Evolutionary conservation across 2,888 invertebrate genomes (phyloP), one percentile per base, ranked within the genome.

Genomic region (Griposia aprilina): DNA sequence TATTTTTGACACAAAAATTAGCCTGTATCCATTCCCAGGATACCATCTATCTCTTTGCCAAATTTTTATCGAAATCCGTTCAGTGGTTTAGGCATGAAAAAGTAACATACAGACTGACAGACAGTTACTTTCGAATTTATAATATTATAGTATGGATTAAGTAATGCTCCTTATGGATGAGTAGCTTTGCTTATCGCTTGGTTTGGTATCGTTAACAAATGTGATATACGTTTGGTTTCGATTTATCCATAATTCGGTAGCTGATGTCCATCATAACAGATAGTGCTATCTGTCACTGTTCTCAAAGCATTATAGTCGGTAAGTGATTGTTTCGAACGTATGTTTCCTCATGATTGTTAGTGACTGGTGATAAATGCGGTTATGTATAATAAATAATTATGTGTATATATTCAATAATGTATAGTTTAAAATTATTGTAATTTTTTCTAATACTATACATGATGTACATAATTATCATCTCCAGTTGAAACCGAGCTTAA

Each of bases 331-430:
- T 80, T 84, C 74, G 52, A 65, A 65, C 26, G 20, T n/a, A 84
- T 74, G 59, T 84, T 70, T 78, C 83, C 84, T 87, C 66, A 72
- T 83, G 69, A 83, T 83, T 65, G 60, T 70, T 82, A 75, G 30
- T 52, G 62, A 69, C 55, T 66, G 50, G 23, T 85, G 73, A 83
- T 78, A 87, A 83, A 86, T 59, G 30, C 41, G 17, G 20, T 73
- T 67, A 50, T 57, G 17, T 59, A 30, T 68, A 57, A 50, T 66
- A 55, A 81, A 80, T 80, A 68, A 63, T 63, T 13, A 17, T 55
- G 26, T 20, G 7, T 41, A 62, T 63, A 78, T 79, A 65, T 80
- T 85, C 65, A 71, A 84, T 80, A 41, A 59, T 50, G 26, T 48
- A 83, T 78, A 65, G 41, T 55, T 55, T 36, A 13, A 78, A 45